phyloP scores from a whole-genome alignment of 2,113 vertebrate genomes.

The Murina feae region DNA sequence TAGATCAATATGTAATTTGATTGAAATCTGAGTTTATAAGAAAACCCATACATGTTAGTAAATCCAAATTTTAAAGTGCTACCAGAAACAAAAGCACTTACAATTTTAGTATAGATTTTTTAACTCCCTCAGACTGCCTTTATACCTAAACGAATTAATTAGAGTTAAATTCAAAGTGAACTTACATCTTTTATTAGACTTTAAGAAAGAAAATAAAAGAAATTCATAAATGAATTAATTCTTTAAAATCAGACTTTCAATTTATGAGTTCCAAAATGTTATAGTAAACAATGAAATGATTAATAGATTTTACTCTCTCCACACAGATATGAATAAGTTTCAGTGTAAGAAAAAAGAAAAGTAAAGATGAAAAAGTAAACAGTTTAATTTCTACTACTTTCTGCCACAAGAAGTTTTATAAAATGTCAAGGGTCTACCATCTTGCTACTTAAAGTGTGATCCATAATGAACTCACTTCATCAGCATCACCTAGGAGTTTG shows the following conservation, averaged over 20 bases:
- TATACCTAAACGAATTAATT: background rate
- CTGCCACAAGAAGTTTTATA: background rate
- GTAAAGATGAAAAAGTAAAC: background rate
- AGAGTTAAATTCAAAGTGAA: background rate
- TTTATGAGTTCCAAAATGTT: background rate
- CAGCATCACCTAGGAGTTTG: background rate
- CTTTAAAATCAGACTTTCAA: background rate
- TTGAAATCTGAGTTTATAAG: background rate
- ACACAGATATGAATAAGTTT: background rate
- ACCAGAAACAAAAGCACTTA: background rate
- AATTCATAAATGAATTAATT: background rate
- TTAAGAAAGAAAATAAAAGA: background rate
- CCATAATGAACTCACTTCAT: background rate
- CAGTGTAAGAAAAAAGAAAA: background rate
- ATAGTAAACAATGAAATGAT: background rate
- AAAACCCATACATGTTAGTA: background rate
- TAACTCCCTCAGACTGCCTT: background rate
- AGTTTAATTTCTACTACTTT: background rate
- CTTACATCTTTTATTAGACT: background rate
- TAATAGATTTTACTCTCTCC: background rate
- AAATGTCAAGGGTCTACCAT: background rate
- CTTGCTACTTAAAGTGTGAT: background rate
- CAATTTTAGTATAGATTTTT: background rate
- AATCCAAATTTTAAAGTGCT: background rate
- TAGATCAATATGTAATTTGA: background rate